These are phyloP conservation scores for Lerema accius DNA, from an alignment of 1,140 invertebrate species.

Conservation along the genomic window DNA sequence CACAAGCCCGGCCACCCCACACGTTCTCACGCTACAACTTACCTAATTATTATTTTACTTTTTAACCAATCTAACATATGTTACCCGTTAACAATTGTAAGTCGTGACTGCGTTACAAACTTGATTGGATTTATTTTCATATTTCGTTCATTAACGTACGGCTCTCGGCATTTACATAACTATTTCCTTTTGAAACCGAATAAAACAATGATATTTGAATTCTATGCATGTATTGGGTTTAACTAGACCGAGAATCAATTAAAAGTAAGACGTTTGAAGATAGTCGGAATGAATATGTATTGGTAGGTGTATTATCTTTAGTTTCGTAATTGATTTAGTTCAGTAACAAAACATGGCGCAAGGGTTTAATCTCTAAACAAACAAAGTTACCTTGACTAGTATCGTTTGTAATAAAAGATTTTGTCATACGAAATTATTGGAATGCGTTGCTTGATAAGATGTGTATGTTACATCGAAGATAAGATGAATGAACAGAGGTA, in stretches of 20 bases:
- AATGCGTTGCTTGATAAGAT: too few relatives aligned
- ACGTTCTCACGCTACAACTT: slow-evolving; percentile 75
- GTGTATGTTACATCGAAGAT: too few relatives aligned
- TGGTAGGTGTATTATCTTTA: background rate
- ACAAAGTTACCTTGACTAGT: slow-evolving; percentile 14
- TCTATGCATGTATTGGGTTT: slow-evolving; percentile 22
- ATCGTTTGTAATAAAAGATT: too few relatives aligned
- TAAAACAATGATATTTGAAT: slow-evolving; percentile 30
- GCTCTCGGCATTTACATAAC: slow-evolving; percentile 39
- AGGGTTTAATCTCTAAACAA: background rate
- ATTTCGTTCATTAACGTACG: slow-evolving; percentile 37
- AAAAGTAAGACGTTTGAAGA: slow-evolving; percentile 13
- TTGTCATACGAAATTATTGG: too few relatives aligned
- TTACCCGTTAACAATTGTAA: slow-evolving; percentile 56
- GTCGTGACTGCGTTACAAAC: slow-evolving; percentile 65
- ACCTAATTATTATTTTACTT: slow-evolving; percentile 78
- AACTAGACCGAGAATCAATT: slow-evolving; percentile 26
- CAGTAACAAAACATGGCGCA: background rate
- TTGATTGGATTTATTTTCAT: slow-evolving; percentile 46
- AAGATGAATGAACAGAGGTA: slow-evolving; percentile 74
- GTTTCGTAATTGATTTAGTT: background rate
- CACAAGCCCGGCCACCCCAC: slow-evolving; percentile 60
- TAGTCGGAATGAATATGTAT: slow-evolving; percentile 1
- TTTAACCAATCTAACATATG: slow-evolving; percentile 67
- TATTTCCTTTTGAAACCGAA: slow-evolving; percentile 33